Conservation (phyloP, 2,888 invertebrate genomes). For the Emmelina monodactyla region DNA sequence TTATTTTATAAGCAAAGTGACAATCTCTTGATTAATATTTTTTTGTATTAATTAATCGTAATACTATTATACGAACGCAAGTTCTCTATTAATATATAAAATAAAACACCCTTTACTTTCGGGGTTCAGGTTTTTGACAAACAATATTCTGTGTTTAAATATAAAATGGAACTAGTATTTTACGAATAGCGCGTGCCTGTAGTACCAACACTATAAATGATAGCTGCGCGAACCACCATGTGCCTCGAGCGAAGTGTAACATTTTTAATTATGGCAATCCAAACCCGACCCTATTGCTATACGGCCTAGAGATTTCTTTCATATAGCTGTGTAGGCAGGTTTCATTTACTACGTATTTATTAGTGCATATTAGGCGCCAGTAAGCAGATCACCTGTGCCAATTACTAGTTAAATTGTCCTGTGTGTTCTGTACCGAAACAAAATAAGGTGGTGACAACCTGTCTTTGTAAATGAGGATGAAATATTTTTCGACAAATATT, state of each 20-base stretch:
- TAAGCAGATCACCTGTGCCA: slow-evolving; percentile 28
- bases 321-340: background rate
- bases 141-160: no score
- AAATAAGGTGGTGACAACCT: background rate
- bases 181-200: slow-evolving; percentile 29
- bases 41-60: no score
- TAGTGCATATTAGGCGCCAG: slow-evolving; percentile 10
- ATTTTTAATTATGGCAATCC: slow-evolving; percentile 10
- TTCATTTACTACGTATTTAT: background rate
- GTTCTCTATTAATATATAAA: no score
- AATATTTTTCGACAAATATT: no score
- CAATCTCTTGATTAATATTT: no score
- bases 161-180: slow-evolving; percentile 16
- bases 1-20: no score
- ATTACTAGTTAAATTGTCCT: slow-evolving; percentile 19
- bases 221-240: slow-evolving; percentile 32
- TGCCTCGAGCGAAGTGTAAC: slow-evolving; percentile 20
- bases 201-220: slow-evolving; percentile 28
- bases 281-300: slow-evolving; percentile 14
- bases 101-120: no score
- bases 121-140: no score
- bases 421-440: slow-evolving; percentile 3
- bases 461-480: no score
- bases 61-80: no score
- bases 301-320: slow-evolving; percentile 5